Percentiles rank a stretch among this genome's conserved stretches.
phyloP scores from a whole-genome alignment of 2,113 vertebrate genomes.

The Amblyornis subalaris region DNA sequence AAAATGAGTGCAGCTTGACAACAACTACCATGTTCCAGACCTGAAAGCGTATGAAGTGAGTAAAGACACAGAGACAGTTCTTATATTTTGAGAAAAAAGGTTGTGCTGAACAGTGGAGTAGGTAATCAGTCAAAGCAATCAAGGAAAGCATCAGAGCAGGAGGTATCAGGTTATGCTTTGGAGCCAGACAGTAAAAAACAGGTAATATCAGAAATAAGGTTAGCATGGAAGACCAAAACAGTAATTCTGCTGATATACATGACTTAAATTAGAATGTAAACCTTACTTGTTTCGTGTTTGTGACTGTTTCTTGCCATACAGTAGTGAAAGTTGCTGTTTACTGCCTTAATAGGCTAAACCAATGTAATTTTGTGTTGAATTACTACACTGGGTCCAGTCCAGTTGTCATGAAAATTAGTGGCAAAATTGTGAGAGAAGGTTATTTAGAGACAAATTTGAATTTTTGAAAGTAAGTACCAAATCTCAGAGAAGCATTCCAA shows the following conservation, averaged over 20 bases:
- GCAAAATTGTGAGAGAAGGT: not conserved
- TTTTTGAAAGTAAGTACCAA: not conserved
- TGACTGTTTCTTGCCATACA: not conserved
- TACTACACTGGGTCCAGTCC: not conserved
- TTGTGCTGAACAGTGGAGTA: not conserved
- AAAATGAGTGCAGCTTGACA: conserved; percentile 5
- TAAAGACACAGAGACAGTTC: not conserved
- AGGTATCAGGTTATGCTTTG: not conserved
- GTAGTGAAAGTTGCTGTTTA: not conserved
- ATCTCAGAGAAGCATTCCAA: not conserved
- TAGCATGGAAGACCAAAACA: not conserved
- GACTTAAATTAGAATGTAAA: not conserved
- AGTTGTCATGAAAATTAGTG: not conserved
- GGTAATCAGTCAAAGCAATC: not conserved
- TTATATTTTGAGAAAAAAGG: not conserved
- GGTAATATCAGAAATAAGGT: not conserved
- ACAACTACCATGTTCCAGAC: not conserved
- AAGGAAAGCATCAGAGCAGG: not conserved
- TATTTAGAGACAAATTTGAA: not conserved
- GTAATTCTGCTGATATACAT: not conserved
- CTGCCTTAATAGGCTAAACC: not conserved
- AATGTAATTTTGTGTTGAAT: not conserved
- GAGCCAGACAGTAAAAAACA: not conserved
- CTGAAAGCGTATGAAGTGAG: not conserved
- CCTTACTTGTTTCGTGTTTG: not conserved